Base-by-base conservation (phyloP, 2,888 invertebrate genomes). In the Tinea semifulvella region DNA sequence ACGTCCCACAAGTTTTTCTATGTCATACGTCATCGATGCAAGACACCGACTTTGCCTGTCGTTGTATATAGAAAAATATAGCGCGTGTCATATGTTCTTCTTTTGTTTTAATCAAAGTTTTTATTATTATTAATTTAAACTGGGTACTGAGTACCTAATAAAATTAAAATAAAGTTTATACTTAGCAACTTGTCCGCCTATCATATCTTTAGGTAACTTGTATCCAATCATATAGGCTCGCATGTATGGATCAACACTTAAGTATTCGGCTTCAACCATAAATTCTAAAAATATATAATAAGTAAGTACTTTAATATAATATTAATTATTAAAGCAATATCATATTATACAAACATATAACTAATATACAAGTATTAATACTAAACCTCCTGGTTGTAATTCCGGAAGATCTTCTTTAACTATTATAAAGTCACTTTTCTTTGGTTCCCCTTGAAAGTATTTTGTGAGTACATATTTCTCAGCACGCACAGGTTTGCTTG, bases 381-480 rank as follows among this genome's bases (percentile, higher is more conserved):
- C 11, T n/a, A 2, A 26, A 31, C 31, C 31, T 31, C 14, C 31
- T 13, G 86, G 75, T 52, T 84, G 65, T 1, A 89, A 53, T 8
- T 80, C 60, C 3, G 84, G 84, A 18, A 89, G 56, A 28, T 85
- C 83, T 55, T 86, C 83, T 55, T 87, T 86, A 1, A 84, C 80
- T 2, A 88, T 50, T 50, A 82, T 66, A 14, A 86, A 76, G 61
- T 89, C 86, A 0, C 74, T 63, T 22, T 63, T 56, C 54, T 84
- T 84, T 1, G 88, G 87, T 19, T 73, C 60, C 1, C 85, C 87
- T 17, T 81, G 61, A 54, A 88, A 87, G 45, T 77, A 64, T 49
- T 82, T 83, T 5, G 63, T 74, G 2, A 86, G 60, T 3, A 86
- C 68, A 57, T 82, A 87, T 56, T 83, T 85, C 53, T 77, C 82